Evolutionary conservation across 2,113 vertebrate species (phyloP).

Genomic region (Pseudois nayaur): DNA sequence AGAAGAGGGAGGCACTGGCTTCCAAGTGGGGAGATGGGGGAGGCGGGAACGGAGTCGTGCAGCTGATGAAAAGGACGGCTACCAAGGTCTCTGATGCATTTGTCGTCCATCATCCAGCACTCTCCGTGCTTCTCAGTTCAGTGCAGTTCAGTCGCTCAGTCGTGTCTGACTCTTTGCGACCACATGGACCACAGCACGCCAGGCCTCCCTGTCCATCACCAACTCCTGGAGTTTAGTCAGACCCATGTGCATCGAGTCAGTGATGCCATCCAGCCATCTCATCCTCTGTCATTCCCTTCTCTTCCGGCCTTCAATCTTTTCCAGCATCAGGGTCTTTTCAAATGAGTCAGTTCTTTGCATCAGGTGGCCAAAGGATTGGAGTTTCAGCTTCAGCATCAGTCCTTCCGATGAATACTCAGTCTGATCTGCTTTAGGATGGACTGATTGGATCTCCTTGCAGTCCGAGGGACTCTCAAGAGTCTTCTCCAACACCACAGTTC

Average conservation of each 20-base stretch:
- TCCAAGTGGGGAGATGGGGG: neutral
- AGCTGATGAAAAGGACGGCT: neutral
- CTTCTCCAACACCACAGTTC: neutral
- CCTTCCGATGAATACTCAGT: neutral
- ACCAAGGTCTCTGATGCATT: too few species aligned
- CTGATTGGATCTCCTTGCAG: neutral
- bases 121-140: neutral
- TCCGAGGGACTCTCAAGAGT: neutral
- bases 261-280: neutral
- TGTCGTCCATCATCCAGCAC: neutral
- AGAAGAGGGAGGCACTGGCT: neutral
- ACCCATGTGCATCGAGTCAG: accelerated
- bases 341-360: neutral
- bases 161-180: neutral
- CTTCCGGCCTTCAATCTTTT: neutral
- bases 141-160: neutral
- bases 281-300: neutral
- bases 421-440: neutral
- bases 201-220: neutral
- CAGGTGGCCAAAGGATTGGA: neutral
- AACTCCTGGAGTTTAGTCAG: accelerated
- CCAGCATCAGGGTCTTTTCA: neutral
- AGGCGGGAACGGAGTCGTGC: neutral
- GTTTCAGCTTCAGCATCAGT: neutral
- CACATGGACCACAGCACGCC: neutral